Conservation (phyloP, 2,888 invertebrate genomes). For the Oegoconia quadripuncta region DNA sequence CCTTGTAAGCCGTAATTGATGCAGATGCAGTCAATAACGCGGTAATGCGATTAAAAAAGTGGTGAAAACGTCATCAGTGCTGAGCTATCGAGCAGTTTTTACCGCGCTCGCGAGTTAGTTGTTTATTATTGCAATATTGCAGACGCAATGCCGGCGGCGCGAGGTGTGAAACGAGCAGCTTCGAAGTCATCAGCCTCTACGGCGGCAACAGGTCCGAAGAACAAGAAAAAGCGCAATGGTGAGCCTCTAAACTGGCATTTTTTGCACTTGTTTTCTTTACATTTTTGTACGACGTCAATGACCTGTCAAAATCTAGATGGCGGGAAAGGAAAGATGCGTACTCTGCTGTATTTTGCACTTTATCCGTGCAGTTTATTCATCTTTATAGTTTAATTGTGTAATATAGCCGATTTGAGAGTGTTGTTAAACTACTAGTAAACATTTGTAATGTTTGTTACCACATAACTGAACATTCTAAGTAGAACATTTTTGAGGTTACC, state of each 20-base stretch:
- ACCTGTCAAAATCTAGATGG: slow-evolving; percentile 75
- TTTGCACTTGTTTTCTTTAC: slow-evolving; percentile 71
- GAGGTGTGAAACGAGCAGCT: slow-evolving; percentile 72
- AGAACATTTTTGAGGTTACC: slow-evolving; percentile 23
- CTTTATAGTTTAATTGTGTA: not conserved
- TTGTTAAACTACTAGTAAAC: too few relatives aligned
- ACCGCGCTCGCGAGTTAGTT: slow-evolving; percentile 68
- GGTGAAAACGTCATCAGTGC: slow-evolving; percentile 62
- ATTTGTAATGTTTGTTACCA: too few relatives aligned
- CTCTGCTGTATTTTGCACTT: slow-evolving; percentile 31
- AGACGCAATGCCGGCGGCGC: slow-evolving; percentile 75
- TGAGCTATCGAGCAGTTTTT: slow-evolving; percentile 48
- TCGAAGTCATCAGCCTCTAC: slow-evolving; percentile 59
- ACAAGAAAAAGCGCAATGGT: slow-evolving; percentile 76
- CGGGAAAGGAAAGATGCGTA: slow-evolving; percentile 71
- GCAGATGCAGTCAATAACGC: slow-evolving; percentile 51
- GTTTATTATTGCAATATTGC: slow-evolving; percentile 72
- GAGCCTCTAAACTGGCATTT: slow-evolving; percentile 37
- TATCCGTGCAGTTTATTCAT: slow-evolving; percentile 27
- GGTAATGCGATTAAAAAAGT: slow-evolving; percentile 63
- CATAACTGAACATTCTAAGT: too few relatives aligned
- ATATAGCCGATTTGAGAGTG: too few relatives aligned
- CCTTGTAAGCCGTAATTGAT: slow-evolving; percentile 47
- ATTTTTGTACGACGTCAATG: slow-evolving; percentile 69
- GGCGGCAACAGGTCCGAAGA: slow-evolving; percentile 59